Evolutionary conservation across 2,797 vertebrate genomes (phyloP).

Genomic region (Crocodylus rhombifer): DNA sequence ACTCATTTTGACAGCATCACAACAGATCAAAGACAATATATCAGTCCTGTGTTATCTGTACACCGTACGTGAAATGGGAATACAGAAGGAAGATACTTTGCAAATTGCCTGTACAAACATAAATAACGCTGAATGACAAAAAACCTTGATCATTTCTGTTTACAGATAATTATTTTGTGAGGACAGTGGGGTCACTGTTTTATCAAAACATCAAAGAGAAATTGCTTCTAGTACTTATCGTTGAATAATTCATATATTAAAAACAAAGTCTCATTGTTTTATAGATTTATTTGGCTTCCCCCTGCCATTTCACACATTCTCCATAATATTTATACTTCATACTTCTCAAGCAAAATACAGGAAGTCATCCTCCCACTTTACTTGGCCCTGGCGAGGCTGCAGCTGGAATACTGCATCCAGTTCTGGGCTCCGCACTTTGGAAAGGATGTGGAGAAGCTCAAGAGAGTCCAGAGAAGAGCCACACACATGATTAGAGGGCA

Average conservation of each 20-base stretch:
- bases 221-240: neutral
- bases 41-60: neutral
- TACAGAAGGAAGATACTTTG: neutral
- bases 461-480: too few relatives aligned
- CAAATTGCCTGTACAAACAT: neutral
- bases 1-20: neutral
- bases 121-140: neutral
- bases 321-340: neutral
- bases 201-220: neutral
- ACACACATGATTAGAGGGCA: too few relatives aligned
- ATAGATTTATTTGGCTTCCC: neutral
- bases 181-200: neutral
- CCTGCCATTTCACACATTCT: neutral
- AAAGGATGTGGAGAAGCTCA: too few relatives aligned
- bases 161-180: constrained; percentile 32
- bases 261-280: neutral
- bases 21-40: constrained; percentile 26
- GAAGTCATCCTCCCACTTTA: too few relatives aligned
- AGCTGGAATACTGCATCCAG: too few relatives aligned
- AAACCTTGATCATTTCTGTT: neutral
- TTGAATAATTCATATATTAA: constrained; percentile 1
- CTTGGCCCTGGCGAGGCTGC: too few relatives aligned
- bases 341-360: neutral
- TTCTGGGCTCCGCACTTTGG: too few relatives aligned
- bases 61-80: neutral